Conservation (phyloP, 2,797 vertebrate species). For the Clarias fuscus region DNA sequence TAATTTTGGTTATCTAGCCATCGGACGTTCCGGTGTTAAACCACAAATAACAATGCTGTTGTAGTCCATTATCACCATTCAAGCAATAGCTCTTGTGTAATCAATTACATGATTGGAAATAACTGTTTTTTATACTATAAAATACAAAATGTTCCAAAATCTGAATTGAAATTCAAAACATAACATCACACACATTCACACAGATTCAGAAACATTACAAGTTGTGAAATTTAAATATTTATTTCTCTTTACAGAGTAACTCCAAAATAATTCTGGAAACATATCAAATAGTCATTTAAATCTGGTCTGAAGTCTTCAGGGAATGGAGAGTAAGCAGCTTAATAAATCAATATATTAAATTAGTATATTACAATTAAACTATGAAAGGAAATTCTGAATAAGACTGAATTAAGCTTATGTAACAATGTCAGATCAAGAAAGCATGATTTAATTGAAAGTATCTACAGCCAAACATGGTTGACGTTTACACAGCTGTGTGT, state of each 20-base stretch:
- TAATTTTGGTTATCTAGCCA: too few species aligned
- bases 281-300: neutral
- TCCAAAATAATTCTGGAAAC: neutral
- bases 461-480: neutral
- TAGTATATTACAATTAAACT: conserved; percentile 10
- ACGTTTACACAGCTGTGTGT: neutral
- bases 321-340: conserved; percentile 34
- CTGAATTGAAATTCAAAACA: neutral
- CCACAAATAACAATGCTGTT: too few species aligned
- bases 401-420: neutral
- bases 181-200: neutral
- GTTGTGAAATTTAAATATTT: conserved; percentile 32
- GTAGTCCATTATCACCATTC: too few species aligned
- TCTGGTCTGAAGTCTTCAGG: neutral
- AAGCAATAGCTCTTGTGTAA: too few species aligned
- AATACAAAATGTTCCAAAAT: neutral
- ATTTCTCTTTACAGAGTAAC: conserved; percentile 28
- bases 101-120: too few species aligned
- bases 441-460: neutral
- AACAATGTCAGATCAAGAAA: neutral
- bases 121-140: too few species aligned
- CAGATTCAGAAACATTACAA: neutral
- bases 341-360: conserved; percentile 32
- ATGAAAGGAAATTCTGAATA: neutral
- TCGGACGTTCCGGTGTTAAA: too few species aligned